Base-by-base conservation (phyloP, 2,113 vertebrate genomes). In the Nannobrachium achirus region DNA sequence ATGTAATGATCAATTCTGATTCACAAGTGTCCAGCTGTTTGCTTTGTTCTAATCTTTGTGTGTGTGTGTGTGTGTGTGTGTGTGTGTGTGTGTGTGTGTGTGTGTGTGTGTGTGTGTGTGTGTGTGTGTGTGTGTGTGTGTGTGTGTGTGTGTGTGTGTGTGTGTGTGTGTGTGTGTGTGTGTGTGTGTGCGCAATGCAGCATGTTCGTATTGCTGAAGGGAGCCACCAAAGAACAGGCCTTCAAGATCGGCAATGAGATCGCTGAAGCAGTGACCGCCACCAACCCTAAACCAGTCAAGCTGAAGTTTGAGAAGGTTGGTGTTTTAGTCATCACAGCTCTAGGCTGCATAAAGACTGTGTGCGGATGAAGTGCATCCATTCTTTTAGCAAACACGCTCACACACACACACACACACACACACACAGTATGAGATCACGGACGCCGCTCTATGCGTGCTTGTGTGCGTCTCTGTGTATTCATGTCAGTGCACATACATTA, bases 271-370 rank as follows among this genome's bases (percentile, higher is more conserved):
- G 98, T 99, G 84, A 99, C 98, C 8, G 95, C 96, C 60, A 95
- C 95, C 82, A 99, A 99, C 84, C 98, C 98, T 42, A 98, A 96
- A 66, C 98, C 97, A 3, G 93, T 99, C 74, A 98, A 96, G 78
- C 81, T 99, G 64, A 99, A 99, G 86, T 99, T 99, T 92, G 98
- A 99, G 89, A 99, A 99, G 95, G 96, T 99, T 33, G 92, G 33
- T 0, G 8, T 3, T 1, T n/a, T 7, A 44, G 42, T 44, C 42
- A 44, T 11, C 42, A 8, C 42, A 44, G 11, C 11, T 18, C 33
- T 11, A 48, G 46, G 15, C 2, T 6, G 5, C 46, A 10, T 3
- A 9, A 9, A 19, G 41, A 41, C 14, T 8, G 15, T 8, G 11
- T 46, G n/a, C 10, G 10, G 7, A 3, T 16, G 9, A 18, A 40